Base-by-base conservation (phyloP, 2,797 vertebrate species). In the Enteromius viviparus region DNA sequence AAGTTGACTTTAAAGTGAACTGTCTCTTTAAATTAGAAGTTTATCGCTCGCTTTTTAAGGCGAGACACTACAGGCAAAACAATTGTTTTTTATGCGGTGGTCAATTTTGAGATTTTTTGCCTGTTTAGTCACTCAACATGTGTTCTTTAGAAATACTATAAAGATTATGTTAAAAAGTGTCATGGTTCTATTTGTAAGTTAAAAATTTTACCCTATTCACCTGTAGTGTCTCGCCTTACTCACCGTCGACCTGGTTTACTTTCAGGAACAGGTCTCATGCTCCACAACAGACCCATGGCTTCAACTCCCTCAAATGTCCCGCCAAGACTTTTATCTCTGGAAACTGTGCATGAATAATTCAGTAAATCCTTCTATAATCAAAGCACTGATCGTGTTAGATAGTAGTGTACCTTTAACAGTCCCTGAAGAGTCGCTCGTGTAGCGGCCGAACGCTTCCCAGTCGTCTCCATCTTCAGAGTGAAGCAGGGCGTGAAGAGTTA, bases 251-350 rank as follows among this genome's bases (percentile, higher is more conserved):
- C 90, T 62, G 88, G 81, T 88, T 91, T 91, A 85, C 92, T 94
- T 51, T 93, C 94, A 74, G 93, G 90, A 81, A 94, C 89, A 1
- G 93, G 89, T 83, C 87, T 91, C 84, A 95, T 89, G 70, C 95
- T 95, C 94, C 94, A 95, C 34, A 95, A 64, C 10, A 95, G 87
- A 78, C 93, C 94, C 94, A 94, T 94, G 1, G 85, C 87, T 85
- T 95, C 92, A 0, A 92, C 85, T 0, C 94, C 94, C 1, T 78
- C 82, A 72, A 94, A 95, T 0, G 94, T 92, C 12, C 95, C 94
- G 0, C 94, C 93, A 26, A 92, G 34, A 78, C 94, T 93, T 82
- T 40, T 78, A 72, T 95, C 92, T 6, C 90, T 76, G 49, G 89
- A 89, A 45, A 93, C 95, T 95, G 17, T 64, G 51, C 23, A 7